phyloP scores from a whole-genome alignment of 2,797 vertebrate species.

The Sphenodon punctatus region DNA sequence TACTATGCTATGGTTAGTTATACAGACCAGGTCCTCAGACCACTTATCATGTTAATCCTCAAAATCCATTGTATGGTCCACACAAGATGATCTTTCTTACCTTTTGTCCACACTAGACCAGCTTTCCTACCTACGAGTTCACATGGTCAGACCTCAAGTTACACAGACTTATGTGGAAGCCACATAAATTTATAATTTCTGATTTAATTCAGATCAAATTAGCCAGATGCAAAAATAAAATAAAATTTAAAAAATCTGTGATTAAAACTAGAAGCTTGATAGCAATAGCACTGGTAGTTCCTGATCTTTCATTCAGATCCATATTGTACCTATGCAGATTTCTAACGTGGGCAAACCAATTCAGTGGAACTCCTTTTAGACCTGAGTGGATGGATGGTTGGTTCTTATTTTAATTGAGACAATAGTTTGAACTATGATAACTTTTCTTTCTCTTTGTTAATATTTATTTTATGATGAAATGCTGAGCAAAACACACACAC shows the following conservation, averaged over 20 bases:
- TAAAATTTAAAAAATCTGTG: not conserved
- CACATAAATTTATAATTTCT: not conserved
- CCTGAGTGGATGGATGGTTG: not conserved
- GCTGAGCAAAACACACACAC: not conserved
- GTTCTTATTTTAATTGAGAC: no score
- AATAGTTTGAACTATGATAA: no score
- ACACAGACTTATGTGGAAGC: not conserved
- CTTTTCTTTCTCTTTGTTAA: not conserved
- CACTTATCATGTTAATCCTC: no score
- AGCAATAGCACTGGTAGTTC: not conserved
- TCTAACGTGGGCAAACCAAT: not conserved
- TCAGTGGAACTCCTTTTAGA: not conserved
- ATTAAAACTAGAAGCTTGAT: not conserved
- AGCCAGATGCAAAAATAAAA: not conserved
- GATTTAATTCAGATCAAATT: not conserved
- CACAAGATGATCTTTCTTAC: no score
- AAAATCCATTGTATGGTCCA: no score
- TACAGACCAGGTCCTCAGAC: no score
- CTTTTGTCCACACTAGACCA: no score
- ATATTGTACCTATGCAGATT: not conserved
- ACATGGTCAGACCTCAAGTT: rapidly evolving
- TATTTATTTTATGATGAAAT: not conserved
- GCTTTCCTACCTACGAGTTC: no score
- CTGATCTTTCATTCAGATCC: not conserved
- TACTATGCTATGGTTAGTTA: no score